Evolutionary conservation across 2,888 invertebrate species (phyloP).

Genomic region (Zaprionus bogoriensis): DNA sequence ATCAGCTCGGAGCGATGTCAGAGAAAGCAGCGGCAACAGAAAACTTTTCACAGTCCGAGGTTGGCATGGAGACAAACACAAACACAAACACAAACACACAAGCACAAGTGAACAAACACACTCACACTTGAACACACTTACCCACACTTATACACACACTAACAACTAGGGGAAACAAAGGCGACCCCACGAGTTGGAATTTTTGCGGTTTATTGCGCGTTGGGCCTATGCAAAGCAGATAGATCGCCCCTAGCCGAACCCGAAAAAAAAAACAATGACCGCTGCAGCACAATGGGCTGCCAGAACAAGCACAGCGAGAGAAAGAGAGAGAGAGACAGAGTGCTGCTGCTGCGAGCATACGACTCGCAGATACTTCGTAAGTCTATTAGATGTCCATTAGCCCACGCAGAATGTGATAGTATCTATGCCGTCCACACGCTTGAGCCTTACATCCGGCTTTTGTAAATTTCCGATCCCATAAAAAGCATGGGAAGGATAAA

Average conservation of each 20-base stretch:
- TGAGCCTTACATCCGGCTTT: too few relatives aligned
- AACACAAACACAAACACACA: constrained; percentile 1
- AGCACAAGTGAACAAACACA: constrained; percentile 17
- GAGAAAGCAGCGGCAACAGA: constrained; percentile 1
- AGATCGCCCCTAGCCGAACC: constrained; percentile 32
- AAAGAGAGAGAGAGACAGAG: background rate
- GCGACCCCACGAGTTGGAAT: constrained; percentile 26
- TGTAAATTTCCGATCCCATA: too few relatives aligned
- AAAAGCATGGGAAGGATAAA: too few relatives aligned
- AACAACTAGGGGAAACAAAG: constrained; percentile 4
- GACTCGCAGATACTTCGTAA: background rate
- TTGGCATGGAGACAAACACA: constrained; percentile 31
- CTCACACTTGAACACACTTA: background rate
- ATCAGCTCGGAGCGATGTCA: constrained; percentile 21
- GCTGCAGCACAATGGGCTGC: constrained; percentile 41
- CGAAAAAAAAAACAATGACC: constrained; percentile 42
- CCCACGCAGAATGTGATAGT: too few relatives aligned
- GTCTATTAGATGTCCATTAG: too few relatives aligned
- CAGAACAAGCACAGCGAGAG: constrained; percentile 15
- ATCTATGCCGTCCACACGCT: too few relatives aligned
- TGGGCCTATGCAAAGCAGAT: constrained; percentile 47
- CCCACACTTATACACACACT: constrained; percentile 4
- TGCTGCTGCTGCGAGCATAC: background rate
- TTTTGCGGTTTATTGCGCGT: constrained; percentile 50
- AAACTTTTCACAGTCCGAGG: constrained; percentile 28